Evolutionary conservation across 2,888 invertebrate species (phyloP).

Genomic region (Tenthredo mesomela): DNA sequence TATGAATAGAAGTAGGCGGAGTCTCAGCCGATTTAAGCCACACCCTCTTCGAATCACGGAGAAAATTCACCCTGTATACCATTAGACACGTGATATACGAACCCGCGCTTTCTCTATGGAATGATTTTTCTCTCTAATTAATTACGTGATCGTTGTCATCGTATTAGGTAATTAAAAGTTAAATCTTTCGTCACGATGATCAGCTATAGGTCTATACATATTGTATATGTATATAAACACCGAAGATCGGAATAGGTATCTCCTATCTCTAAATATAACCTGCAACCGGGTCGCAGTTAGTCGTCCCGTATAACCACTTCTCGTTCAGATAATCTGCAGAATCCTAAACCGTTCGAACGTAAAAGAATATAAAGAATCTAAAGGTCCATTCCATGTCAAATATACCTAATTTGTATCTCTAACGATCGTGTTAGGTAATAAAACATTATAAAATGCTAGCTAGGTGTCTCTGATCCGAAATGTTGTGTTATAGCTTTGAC

Average conservation of each 20-base stretch:
- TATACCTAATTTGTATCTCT: neutral
- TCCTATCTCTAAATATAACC: slow-evolving; percentile 28
- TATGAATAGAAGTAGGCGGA: too few relatives aligned
- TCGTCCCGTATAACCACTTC: slow-evolving; percentile 5
- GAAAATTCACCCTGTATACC: too few relatives aligned
- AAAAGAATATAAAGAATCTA: neutral
- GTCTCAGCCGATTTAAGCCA: too few relatives aligned
- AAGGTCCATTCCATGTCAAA: neutral
- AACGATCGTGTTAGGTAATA: neutral
- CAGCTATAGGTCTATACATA: neutral
- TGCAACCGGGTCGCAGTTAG: slow-evolving; percentile 27
- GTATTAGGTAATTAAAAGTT: too few relatives aligned
- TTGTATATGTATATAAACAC: neutral
- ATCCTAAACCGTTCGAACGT: neutral
- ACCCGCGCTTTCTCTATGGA: neutral
- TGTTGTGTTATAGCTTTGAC: too few relatives aligned
- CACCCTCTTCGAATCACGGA: too few relatives aligned
- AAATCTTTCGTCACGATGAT: neutral
- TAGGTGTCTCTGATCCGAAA: too few relatives aligned
- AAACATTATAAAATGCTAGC: neutral
- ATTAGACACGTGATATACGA: too few relatives aligned
- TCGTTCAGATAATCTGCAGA: slow-evolving; percentile 2
- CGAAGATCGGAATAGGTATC: neutral
- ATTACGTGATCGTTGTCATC: neutral
- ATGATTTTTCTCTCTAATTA: neutral